A percentile compares a stretch with the other conserved stretches of the same genome.
phyloP scores from a whole-genome alignment of 2,113 vertebrate species.

The Egretta garzetta region DNA sequence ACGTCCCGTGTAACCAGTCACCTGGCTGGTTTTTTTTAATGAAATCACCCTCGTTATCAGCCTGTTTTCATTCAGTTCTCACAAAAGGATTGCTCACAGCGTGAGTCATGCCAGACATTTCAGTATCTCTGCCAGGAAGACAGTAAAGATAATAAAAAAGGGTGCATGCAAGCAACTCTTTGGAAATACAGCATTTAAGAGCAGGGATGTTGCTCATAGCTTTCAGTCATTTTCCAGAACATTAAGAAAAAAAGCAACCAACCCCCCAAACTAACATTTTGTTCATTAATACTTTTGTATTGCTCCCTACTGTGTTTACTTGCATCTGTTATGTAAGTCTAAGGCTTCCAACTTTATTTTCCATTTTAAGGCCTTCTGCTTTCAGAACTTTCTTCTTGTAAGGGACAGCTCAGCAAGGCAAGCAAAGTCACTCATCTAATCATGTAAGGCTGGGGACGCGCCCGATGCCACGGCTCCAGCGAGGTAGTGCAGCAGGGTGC shows the following conservation, averaged over 20 bases:
- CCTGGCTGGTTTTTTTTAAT: not conserved
- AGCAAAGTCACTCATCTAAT: not conserved
- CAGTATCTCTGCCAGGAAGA: not conserved
- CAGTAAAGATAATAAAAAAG: not conserved
- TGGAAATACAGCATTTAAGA: not conserved
- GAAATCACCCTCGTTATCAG: constrained; percentile 34
- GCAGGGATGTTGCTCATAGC: not conserved
- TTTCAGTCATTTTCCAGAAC: not conserved
- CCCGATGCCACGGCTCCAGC: not conserved
- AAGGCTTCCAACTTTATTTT: not conserved
- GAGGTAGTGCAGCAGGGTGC: not conserved
- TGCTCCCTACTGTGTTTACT: not conserved
- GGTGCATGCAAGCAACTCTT: not conserved
- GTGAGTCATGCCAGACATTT: not conserved
- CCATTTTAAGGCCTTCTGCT: not conserved
- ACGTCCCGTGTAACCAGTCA: not conserved
- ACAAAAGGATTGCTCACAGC: constrained; percentile 49
- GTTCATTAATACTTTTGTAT: not conserved
- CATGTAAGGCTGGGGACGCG: rapidly evolving
- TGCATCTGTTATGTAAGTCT: not conserved
- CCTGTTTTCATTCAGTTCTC: constrained; percentile 28
- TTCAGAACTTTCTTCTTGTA: not conserved
- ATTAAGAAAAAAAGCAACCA: not conserved
- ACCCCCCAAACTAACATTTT: not conserved
- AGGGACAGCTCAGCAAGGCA: not conserved